A percentile compares a stretch with the other conserved stretches of the same genome.
Conservation (phyloP, 2,113 vertebrate species). For the Otus sunia region DNA sequence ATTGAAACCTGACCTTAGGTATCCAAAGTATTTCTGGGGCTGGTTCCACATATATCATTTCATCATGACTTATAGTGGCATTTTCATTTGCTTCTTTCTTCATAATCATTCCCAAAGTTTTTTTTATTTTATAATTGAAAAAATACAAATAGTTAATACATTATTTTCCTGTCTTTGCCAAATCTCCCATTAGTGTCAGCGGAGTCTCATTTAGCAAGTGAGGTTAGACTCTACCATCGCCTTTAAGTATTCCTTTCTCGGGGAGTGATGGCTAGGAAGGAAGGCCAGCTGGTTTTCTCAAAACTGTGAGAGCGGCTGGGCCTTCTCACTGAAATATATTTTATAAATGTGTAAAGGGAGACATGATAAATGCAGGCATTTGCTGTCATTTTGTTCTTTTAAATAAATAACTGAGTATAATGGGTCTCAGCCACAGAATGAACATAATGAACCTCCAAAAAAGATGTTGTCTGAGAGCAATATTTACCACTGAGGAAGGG, state of each 20-base stretch:
- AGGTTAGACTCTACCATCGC: background rate
- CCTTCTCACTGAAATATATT: background rate
- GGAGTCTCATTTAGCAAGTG: background rate
- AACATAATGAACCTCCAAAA: slow-evolving; percentile 59
- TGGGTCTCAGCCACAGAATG: slow-evolving; percentile 63
- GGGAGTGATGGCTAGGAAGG: background rate
- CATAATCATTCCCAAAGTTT: background rate
- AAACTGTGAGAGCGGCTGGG: background rate
- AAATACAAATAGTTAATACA: slow-evolving; percentile 1
- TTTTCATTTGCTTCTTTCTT: slow-evolving; percentile 15
- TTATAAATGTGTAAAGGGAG: background rate
- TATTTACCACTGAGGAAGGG: slow-evolving; percentile 66
- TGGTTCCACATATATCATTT: background rate
- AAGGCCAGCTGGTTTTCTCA: background rate
- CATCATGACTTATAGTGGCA: background rate
- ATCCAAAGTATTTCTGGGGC: background rate
- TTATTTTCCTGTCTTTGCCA: slow-evolving; percentile 34
- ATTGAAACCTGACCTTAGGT: background rate
- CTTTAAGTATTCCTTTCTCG: background rate
- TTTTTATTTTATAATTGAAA: slow-evolving; percentile 22
- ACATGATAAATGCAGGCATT: slow-evolving; percentile 31
- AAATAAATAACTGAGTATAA: slow-evolving; percentile 57
- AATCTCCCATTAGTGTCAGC: slow-evolving; percentile 1
- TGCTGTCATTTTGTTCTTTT: slow-evolving; percentile 51
- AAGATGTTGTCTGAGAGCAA: slow-evolving; percentile 68